Percentiles rank a stretch among this genome's conserved stretches.
phyloP scores from a whole-genome alignment of 2,113 vertebrate genomes.

The Tachysurus fulvidraco region DNA sequence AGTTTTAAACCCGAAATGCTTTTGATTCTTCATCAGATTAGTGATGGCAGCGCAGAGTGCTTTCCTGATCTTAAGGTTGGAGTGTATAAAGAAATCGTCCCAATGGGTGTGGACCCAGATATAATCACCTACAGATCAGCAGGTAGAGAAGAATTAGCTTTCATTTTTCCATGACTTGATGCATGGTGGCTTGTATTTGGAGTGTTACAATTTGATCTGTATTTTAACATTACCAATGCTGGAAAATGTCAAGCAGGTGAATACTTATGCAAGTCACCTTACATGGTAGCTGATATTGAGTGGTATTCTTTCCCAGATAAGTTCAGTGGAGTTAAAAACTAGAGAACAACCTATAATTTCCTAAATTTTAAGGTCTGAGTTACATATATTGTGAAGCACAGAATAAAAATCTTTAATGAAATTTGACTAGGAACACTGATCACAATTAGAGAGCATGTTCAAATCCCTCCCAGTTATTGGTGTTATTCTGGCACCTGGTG shows the following conservation, averaged over 20 bases:
- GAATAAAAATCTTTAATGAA: no score
- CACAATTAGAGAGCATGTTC: no score
- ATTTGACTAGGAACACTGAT: no score
- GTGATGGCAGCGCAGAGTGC: slow-evolving; percentile 85
- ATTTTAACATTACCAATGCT: background rate
- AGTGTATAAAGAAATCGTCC: slow-evolving; percentile 92
- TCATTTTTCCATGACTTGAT: background rate
- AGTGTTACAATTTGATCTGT: background rate
- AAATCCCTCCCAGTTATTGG: no score
- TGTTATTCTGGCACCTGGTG: no score
- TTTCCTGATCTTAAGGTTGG: slow-evolving; percentile 87
- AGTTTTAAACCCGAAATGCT: background rate
- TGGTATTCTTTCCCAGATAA: slow-evolving; percentile 17
- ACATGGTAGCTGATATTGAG: background rate
- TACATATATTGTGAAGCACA: no score
- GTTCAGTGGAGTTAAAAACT: no score
- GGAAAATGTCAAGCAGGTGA: background rate
- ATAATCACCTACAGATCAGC: slow-evolving; percentile 84
- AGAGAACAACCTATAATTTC: no score
- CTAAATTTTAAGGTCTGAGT: no score
- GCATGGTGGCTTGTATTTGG: background rate
- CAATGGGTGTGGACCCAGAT: slow-evolving; percentile 89
- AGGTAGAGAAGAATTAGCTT: slow-evolving; percentile 70
- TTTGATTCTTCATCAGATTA: slow-evolving; percentile 73
- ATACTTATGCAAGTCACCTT: background rate